Base-by-base conservation (phyloP, 2,888 invertebrate genomes). In the Leptinotarsa peninsularis region DNA sequence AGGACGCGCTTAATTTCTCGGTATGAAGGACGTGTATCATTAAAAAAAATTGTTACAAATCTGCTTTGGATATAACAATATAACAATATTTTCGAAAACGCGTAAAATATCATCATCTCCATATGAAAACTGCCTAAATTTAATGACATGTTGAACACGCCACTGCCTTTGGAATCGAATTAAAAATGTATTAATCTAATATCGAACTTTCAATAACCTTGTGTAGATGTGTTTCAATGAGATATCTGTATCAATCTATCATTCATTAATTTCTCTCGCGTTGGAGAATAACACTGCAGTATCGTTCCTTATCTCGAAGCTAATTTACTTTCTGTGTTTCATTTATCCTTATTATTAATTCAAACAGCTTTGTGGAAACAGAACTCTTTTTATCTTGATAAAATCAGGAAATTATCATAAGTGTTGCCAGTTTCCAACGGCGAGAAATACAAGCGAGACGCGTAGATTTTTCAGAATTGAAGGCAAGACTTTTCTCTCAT, bases 301-400 rank as follows among this genome's bases (percentile, higher is more conserved):
- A 70, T 73, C 66, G 71, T 75, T 68, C 73, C 49, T 79, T 74
- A 77, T 78, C 78, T 77, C 58, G 66, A 72, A 77, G 76, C 71
- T 79, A 78, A 79, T 78, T 79, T 79, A 79, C 74, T 79, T 78
- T 79, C 75, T 74, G 72, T 78, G 79, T 78, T 78, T 75, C 76
- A 79, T 79, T 79, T 76, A 76, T 76, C 72, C 75, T 73, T 66
- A 67, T 77, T 79, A 78, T 79, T 79, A 78, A 79, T 79, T 76
- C 75, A 73, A 71, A 77, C 77, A 77, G 72, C 73, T 77, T 63
- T 15, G 21, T n/a, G 33, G 43, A 63, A 33, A 27, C 17, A n/a
- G 33, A 63, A 63, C 63, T 27, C n/a, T 27, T n/a, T 43, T 63
- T 33, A 63, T 63, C 63, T 43, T n/a, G 43, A 63, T 63, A 33